phyloP scores from a whole-genome alignment of 2,797 vertebrate genomes.

The Enteromius thamalakanensis region DNA sequence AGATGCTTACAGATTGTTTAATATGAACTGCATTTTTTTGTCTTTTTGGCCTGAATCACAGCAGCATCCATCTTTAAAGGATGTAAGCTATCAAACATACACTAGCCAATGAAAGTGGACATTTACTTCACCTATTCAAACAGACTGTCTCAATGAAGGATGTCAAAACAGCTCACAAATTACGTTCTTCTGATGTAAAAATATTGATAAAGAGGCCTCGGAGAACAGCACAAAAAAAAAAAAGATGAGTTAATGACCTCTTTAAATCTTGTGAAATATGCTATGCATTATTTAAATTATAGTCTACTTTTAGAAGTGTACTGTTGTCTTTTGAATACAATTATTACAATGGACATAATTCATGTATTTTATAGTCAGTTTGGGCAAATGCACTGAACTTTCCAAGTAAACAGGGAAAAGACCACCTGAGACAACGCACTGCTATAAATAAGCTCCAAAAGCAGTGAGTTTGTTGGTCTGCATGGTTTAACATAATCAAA shows the following conservation, averaged over 20 bases:
- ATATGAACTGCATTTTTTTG: not conserved
- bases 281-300: not conserved
- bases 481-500: slow-evolving; percentile 8
- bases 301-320: not conserved
- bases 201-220: not conserved
- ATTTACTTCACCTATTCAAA: not conserved
- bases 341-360: not conserved
- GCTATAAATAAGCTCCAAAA: not conserved
- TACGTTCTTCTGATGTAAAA: not conserved
- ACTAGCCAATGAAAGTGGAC: not conserved
- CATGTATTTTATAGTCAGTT: not conserved
- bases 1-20: not conserved
- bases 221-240: not conserved
- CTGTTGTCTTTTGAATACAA: not conserved
- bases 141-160: not conserved
- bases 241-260: not conserved
- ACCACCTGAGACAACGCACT: not conserved
- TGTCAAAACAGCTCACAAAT: not conserved
- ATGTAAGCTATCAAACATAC: not conserved
- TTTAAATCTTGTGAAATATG: not conserved
- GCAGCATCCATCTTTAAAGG: not conserved
- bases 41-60: not conserved
- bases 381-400: not conserved
- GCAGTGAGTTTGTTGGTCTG: not conserved
- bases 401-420: not conserved